Evolutionary conservation across 2,113 vertebrate species (phyloP).

Genomic region (Clinocottus analis): DNA sequence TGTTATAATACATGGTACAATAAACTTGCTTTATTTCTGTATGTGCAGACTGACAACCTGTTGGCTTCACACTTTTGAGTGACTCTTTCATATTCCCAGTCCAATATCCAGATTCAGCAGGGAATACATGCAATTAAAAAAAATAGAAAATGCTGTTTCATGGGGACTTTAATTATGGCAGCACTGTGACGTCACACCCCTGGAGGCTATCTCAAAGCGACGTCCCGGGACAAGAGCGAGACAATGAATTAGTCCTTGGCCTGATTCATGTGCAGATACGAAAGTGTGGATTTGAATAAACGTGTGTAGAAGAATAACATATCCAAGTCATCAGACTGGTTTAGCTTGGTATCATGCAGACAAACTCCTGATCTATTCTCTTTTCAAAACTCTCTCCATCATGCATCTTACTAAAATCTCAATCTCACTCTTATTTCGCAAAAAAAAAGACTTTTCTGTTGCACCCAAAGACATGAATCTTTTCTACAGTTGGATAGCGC

Average conservation of each 20-base stretch:
- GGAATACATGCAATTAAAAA: slow-evolving; percentile 56
- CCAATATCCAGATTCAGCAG: slow-evolving; percentile 19
- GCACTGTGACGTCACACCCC: slow-evolving; percentile 25
- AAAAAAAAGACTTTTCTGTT: slow-evolving; percentile 4
- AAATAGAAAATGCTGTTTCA: slow-evolving; percentile 42
- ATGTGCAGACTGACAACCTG: background rate
- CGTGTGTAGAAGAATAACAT: background rate
- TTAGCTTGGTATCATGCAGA: background rate
- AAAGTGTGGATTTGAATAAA: background rate
- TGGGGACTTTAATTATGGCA: slow-evolving; percentile 42
- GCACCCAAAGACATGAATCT: background rate
- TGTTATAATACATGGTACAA: background rate
- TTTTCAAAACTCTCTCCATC: background rate
- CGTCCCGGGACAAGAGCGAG: background rate
- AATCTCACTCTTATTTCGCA: background rate
- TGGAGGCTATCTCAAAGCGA: slow-evolving; percentile 27
- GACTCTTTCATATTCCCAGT: slow-evolving; percentile 3
- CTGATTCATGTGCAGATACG: slow-evolving; percentile 11
- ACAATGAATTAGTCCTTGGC: slow-evolving; percentile 22
- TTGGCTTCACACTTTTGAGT: background rate
- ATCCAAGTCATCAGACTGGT: background rate
- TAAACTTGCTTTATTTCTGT: background rate
- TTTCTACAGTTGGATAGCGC: slow-evolving; percentile 24
- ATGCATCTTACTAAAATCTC: background rate
- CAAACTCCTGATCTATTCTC: background rate